A percentile compares a stretch with the other conserved stretches of the same genome.
Conservation (phyloP, 2,888 invertebrate species). For the Trachelus tabidus region DNA sequence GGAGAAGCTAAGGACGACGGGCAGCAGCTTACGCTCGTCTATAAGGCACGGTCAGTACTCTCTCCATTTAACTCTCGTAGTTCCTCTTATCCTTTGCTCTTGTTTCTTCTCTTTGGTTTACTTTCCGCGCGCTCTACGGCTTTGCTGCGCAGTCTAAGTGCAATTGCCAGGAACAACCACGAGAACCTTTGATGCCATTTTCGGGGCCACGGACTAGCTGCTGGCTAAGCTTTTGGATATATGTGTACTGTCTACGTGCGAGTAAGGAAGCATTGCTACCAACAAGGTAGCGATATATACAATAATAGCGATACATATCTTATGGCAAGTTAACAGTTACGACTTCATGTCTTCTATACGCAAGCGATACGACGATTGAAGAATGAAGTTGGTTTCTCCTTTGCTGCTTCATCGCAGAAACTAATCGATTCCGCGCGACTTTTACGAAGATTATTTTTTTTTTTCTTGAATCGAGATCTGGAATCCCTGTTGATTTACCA, state of each 20-base stretch:
- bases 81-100: not conserved
- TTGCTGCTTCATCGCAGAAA: not conserved
- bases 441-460: not conserved
- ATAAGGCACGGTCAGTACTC: not conserved
- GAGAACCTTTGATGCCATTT: not conserved
- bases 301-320: not conserved
- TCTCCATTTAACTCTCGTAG: not conserved
- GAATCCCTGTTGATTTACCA: not conserved
- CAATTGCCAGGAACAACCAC: not conserved
- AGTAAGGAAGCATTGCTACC: not conserved
- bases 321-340: not conserved
- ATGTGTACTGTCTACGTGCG: not conserved
- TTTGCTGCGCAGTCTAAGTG: not conserved
- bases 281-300: no score
- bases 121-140: not conserved
- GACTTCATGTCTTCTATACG: not conserved
- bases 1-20: not conserved
- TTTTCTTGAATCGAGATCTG: not conserved
- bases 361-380: not conserved
- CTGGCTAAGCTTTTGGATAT: not conserved
- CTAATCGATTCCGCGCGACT: not conserved
- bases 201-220: not conserved
- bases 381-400: not conserved
- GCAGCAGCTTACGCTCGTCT: not conserved
- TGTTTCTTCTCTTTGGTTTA: not conserved